Base-by-base conservation (phyloP, 2,888 invertebrate species). In the Dryococelus australis region DNA sequence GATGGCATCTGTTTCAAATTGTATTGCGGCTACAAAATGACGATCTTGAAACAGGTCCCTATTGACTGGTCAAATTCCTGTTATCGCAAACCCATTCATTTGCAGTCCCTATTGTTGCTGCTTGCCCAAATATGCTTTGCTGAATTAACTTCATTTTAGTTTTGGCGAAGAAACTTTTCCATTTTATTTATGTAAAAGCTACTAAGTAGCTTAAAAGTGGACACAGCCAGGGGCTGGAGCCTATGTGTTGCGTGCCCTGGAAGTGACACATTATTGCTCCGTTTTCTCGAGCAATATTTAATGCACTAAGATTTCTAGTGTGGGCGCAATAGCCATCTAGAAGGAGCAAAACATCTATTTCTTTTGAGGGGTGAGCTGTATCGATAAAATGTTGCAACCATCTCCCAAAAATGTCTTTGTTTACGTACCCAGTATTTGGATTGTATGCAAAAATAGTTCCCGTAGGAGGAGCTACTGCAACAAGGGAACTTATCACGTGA, bases 371-470 rank as follows among this genome's bases (percentile, higher is more conserved):
- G 83, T 90, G 89, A 26, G 90, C 89, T 85, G 87, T 53, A 88
- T 89, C 91, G 91, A 92, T 92, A 91, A 93, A 91, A 88, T 89
- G 89, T 87, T 89, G 87, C 24, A 93, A 93, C 91, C 90, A 91
- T 90, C 86, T 10, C 88, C 90, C 94, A 65, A 65, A 65, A 24
- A 65, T 65, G 8, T 65, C 65, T 65, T 65, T 65, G 6, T 65
- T 65, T 65, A 94, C 94, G 94, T 89, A 91, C 9, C 90, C 90
- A 80, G 86, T 89, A 12, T 90, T 89, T 16, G 88, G 88, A 35
- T 85, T 85, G 47, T 85, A 85, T 13, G 85, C 85, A 43, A 85
- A 85, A 47, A 85, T 85, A 24, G 6, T 65, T 65, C 65, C 24
- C n/a, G 65, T 8, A n/a, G 24, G 65, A 65, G 24, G 35, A 35